Base-by-base conservation (phyloP, 2,888 invertebrate species). In the Dynastes hyllus region DNA sequence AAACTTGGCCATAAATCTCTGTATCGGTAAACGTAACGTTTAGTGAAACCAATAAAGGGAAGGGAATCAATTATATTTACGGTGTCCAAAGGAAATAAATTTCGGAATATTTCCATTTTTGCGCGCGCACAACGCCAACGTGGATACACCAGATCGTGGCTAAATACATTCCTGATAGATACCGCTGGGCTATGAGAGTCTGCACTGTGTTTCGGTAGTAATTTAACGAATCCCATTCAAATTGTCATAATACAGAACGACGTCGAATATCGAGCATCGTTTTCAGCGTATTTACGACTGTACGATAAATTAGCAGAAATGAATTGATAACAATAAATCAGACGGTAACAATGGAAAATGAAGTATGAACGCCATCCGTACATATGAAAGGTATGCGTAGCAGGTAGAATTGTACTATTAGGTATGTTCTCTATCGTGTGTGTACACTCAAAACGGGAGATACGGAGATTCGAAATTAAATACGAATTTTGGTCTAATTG, bases 401-500 rank as follows among this genome's bases (percentile, higher is more conserved):
- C 45, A 45, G 45, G 11, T 45, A 45, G 45, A 45, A 45, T 11
- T 8, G 45, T 8, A 37, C 32, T 5, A 5, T 1, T 37, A 45
- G 45, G 63, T 11, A 32, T 61, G 61, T 40, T 73, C 29, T 50
- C 32, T 9, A 13, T 29, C 29, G 58, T 67, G 29, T 40, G 6
- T 67, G 40, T 13, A 65, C 45, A 65, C 11, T 22, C 58, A 45
- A 77, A 58, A 69, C 67, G 45, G 50, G 66, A 55, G 53, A 66
- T 40, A n/a, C 32, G 45, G 69, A 58, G 77, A 69, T 69, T 45
- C 53, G 53, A 76, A 78, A 77, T 80, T 77, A 80, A 78, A 78
- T 79, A 78, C 65, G 53, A 75, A 75, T 73, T 75, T 78, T 79
- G 81, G 82, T 83, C 86, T 88, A 88, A 89, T 89, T 89, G 88